Conservation (phyloP, 2,113 vertebrate species). For the Phaethornis superciliosus region DNA sequence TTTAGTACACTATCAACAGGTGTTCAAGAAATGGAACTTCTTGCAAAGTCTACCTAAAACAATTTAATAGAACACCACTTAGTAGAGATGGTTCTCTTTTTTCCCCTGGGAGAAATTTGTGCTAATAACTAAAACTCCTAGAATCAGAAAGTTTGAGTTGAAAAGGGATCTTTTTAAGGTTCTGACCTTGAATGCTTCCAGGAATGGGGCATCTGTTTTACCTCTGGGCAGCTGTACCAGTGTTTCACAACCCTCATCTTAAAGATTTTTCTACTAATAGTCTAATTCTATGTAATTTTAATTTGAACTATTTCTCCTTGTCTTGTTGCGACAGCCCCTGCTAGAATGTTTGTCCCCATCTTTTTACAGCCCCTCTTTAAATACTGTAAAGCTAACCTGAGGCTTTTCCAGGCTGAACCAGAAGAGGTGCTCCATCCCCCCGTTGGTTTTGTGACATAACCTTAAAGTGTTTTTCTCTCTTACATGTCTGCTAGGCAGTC, state of each 20-base stretch:
- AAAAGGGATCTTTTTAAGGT: neutral
- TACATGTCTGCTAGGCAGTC: accelerated
- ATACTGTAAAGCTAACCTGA: too few relatives aligned
- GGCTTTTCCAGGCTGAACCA: too few relatives aligned
- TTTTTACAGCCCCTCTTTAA: neutral
- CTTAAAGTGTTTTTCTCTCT: neutral
- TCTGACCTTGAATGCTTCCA: neutral
- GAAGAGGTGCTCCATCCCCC: neutral
- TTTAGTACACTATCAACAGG: neutral
- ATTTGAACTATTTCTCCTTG: too few relatives aligned
- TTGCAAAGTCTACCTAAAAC: neutral
- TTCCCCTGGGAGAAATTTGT: neutral
- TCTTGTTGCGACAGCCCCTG: too few relatives aligned
- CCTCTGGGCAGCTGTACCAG: too few relatives aligned
- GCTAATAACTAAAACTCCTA: neutral
- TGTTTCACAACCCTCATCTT: too few relatives aligned
- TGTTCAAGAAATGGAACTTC: neutral
- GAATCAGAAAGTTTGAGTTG: neutral
- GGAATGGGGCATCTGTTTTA: too few relatives aligned
- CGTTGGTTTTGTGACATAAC: neutral
- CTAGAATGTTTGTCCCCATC: neutral
- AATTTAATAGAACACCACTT: neutral
- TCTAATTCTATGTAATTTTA: too few relatives aligned
- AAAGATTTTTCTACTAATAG: too few relatives aligned
- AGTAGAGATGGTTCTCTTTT: neutral